Conservation (phyloP, 1,140 invertebrate species). For the Forficula auricularia region DNA sequence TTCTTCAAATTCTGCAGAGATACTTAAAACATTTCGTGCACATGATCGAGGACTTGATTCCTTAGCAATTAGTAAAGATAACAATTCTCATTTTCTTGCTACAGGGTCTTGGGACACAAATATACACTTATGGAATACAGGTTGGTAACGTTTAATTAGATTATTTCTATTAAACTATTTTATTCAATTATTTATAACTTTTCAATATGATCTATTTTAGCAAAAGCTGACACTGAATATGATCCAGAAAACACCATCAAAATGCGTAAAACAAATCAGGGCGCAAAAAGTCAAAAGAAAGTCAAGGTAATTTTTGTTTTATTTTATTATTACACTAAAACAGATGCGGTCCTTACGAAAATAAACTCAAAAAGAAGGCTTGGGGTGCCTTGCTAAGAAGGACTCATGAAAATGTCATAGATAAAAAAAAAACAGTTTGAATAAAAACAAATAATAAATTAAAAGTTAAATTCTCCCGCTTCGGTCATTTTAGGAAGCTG, state of each 20-base stretch:
- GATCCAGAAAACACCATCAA: too few relatives aligned
- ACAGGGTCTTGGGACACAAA: slow-evolving; percentile 73
- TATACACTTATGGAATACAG: background rate
- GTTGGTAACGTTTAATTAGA: background rate
- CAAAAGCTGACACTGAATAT: too few relatives aligned
- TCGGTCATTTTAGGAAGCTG: too few relatives aligned
- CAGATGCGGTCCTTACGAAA: background rate
- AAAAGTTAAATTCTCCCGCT: too few relatives aligned
- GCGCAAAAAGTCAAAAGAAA: slow-evolving; percentile 2
- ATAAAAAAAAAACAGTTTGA: too few relatives aligned
- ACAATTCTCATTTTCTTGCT: slow-evolving; percentile 47
- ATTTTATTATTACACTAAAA: background rate
- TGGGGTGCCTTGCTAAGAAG: too few relatives aligned
- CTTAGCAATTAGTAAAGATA: slow-evolving; percentile 42
- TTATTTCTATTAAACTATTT: background rate
- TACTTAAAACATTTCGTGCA: slow-evolving; percentile 62
- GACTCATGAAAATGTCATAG: too few relatives aligned
- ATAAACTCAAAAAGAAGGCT: too few relatives aligned
- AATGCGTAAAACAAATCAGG: slow-evolving; percentile 3
- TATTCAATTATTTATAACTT: background rate
- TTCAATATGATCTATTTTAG: too few relatives aligned
- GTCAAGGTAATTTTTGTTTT: slow-evolving; percentile 1
- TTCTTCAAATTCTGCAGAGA: slow-evolving; percentile 55
- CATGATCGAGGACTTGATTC: slow-evolving; percentile 80
- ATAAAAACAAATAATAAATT: too few relatives aligned